phyloP scores from a whole-genome alignment of 2,797 vertebrate species.

The Poliocrania exsul region DNA sequence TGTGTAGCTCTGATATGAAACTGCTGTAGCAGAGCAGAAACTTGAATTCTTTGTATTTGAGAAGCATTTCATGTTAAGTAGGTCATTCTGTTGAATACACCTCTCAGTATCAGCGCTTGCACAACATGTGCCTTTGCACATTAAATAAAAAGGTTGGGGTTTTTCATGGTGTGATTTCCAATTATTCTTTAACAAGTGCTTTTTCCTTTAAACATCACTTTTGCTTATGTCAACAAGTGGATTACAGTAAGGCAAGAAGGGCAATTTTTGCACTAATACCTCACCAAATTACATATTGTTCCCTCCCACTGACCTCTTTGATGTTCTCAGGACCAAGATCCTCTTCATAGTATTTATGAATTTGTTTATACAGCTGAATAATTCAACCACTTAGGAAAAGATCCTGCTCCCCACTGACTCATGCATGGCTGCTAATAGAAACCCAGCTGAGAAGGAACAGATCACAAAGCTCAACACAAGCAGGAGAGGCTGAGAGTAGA shows the following conservation, averaged over 20 bases:
- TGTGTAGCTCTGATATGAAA: background rate
- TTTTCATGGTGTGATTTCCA: background rate
- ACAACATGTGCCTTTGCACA: background rate
- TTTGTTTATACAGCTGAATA: slow-evolving; percentile 63
- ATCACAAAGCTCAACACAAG: slow-evolving; percentile 36
- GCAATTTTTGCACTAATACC: background rate
- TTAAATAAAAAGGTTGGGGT: background rate
- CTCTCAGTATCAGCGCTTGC: background rate
- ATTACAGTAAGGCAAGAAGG: background rate
- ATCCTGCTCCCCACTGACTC: background rate
- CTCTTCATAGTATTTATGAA: slow-evolving; percentile 31
- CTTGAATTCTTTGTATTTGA: background rate
- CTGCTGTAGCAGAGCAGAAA: background rate
- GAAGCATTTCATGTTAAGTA: slow-evolving; percentile 36
- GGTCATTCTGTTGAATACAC: slow-evolving; percentile 6
- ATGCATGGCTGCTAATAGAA: slow-evolving; percentile 42
- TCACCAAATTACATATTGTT: slow-evolving; percentile 17
- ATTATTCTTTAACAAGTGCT: slow-evolving; percentile 12
- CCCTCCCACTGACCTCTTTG: slow-evolving; percentile 10
- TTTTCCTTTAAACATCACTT: background rate
- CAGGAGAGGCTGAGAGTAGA: slow-evolving; percentile 27
- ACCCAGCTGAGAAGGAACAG: slow-evolving; percentile 54
- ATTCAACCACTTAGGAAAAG: slow-evolving; percentile 47
- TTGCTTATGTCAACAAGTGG: slow-evolving; percentile 38
- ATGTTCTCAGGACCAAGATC: slow-evolving; percentile 10